Evolutionary conservation across 1,140 invertebrate species (phyloP), one percentile per base, ranked within the genome.

Genomic region (Lepidurus arcticus): DNA sequence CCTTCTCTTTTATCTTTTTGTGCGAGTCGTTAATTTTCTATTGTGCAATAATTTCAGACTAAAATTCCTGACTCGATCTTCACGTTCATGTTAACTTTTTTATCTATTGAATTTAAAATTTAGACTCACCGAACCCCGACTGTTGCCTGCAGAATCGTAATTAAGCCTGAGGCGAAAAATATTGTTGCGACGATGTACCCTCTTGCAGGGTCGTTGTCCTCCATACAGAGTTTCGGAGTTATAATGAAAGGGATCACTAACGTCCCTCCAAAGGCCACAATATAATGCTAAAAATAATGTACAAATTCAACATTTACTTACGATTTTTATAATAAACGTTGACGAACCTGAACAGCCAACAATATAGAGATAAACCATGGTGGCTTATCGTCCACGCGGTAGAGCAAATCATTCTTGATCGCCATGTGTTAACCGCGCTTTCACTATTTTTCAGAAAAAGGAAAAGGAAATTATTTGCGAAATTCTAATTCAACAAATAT

Each of bases 241-340:
- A 96, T 83, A 65, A 96, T 91, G 80, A 95, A 93, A 0, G 94
- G 93, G 78, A 94, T 93, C 1, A 92, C 90, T 0, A 95, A 91
- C 42, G 94, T 94, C 0, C 92, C 92, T 0, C 93, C 93, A 47
- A 95, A 93, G 92, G 95, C 94, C 0, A 93, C 94, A 77, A 95
- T 84, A 83, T 94, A 95, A 83, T 95, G 93, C 91, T 96, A 86
- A 24, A 84, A 65, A 65, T 65, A 65, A 43, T 1, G 6, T 53
- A 73, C 1, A n/a, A 77, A 16, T 47, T 7, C 3, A 3, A 34
- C 4, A 4, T 34, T 34, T 34, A 34, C 3, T 34, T 34, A 3
- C 3, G 2, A 3, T 34, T 34, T 34, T 34, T 34, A 7, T 10
- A 74, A 24, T 9, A 26, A 73, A 21, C 26, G 24, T 16, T 78